These are phyloP conservation scores for Meda fulgida DNA, from an alignment of 2,797 vertebrate species.

Conservation along the genomic window DNA sequence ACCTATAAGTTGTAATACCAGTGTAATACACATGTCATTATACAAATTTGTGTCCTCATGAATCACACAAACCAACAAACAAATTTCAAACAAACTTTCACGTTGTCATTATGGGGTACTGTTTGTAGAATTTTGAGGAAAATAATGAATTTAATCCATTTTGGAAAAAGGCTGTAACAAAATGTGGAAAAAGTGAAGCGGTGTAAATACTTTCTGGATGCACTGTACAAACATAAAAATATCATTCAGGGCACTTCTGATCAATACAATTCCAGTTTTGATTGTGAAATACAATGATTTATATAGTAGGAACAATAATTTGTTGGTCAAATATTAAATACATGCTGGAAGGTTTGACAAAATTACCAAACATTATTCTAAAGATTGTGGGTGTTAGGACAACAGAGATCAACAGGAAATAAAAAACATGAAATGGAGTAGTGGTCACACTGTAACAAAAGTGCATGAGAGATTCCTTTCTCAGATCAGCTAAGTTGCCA, in stretches of 20 bases:
- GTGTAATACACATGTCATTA: no score
- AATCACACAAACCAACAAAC: no score
- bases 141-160: no score
- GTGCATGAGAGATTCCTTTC: background rate
- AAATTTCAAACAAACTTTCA: no score
- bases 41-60: no score
- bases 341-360: background rate
- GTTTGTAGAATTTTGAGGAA: no score
- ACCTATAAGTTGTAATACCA: no score
- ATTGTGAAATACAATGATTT: background rate
- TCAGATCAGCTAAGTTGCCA: background rate
- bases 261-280: background rate
- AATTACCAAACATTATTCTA: background rate
- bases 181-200: no score
- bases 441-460: constrained; percentile 1
- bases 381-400: background rate
- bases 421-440: background rate
- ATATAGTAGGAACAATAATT: background rate
- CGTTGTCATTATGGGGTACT: no score
- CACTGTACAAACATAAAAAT: background rate
- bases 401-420: background rate
- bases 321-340: background rate
- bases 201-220: no score
- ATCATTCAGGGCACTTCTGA: background rate
- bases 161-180: no score